These are phyloP conservation scores for Turritopsis rubra DNA, from an alignment of 30 jellyfish, hydroid and myxozoan species.

Conservation along the genomic window DNA sequence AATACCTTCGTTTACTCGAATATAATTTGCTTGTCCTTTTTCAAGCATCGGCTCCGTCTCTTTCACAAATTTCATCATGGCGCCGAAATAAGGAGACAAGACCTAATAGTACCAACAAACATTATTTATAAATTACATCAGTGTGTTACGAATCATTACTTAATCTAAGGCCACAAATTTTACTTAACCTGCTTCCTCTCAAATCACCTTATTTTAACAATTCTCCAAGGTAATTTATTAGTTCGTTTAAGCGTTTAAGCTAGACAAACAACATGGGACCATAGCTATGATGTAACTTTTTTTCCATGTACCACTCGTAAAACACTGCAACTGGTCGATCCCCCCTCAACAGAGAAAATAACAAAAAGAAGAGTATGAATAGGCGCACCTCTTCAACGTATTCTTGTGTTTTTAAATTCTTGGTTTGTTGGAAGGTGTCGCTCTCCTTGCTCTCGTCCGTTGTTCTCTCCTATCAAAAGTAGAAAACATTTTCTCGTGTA, in stretches of 20 bases:
- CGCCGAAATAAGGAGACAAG: slow-evolving; percentile 85
- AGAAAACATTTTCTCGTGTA: background rate
- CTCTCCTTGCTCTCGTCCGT: slow-evolving; percentile 89
- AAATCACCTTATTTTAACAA: no score
- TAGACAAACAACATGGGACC: no score
- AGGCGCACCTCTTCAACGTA: slow-evolving; percentile 83
- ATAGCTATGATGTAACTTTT: no score
- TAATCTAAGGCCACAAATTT: no score
- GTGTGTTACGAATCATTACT: no score
- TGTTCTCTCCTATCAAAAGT: slow-evolving; percentile 55
- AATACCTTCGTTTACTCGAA: slow-evolving; percentile 70
- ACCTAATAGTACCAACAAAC: slow-evolving; percentile 32
- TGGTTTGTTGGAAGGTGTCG: slow-evolving; percentile 71
- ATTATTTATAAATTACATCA: background rate
- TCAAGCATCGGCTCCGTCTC: slow-evolving; percentile 83
- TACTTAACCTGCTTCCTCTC: no score
- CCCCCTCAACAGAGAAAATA: no score
- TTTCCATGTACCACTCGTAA: no score
- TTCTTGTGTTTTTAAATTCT: slow-evolving; percentile 69
- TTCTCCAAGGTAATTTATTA: no score
- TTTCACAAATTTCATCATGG: slow-evolving; percentile 78
- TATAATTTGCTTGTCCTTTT: slow-evolving; percentile 50
- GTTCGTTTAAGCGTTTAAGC: no score
- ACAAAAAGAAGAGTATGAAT: no score
- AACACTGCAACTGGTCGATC: no score